Evolutionary conservation across 2,888 invertebrate genomes (phyloP).

Genomic region (Galerucella pusilla): DNA sequence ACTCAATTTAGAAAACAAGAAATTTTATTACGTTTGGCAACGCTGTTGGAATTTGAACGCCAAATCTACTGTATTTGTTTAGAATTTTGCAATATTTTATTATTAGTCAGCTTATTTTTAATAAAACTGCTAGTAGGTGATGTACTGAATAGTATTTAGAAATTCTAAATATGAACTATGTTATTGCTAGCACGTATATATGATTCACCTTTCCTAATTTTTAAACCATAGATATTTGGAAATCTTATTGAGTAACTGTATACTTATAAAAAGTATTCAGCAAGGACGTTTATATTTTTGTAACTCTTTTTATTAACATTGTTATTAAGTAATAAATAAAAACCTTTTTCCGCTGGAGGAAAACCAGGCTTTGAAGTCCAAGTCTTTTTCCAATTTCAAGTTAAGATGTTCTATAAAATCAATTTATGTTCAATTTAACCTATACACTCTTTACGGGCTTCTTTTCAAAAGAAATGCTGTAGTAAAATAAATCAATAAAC

Average conservation of each 20-base stretch:
- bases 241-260: constrained; percentile 20
- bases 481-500: constrained; percentile 55
- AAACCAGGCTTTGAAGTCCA: too few relatives aligned
- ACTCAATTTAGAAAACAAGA: too few relatives aligned
- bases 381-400: too few relatives aligned
- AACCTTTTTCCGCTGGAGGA: too few relatives aligned
- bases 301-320: constrained; percentile 60
- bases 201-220: constrained; percentile 11
- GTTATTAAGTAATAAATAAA: too few relatives aligned
- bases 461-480: neutral
- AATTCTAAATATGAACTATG: neutral
- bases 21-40: too few relatives aligned
- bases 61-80: neutral
- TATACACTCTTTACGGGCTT: neutral
- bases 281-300: constrained; percentile 33
- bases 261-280: constrained; percentile 11
- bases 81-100: neutral
- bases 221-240: constrained; percentile 20
- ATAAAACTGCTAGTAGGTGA: too few relatives aligned
- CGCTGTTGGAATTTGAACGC: too few relatives aligned
- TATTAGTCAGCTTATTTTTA: too few relatives aligned
- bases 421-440: neutral
- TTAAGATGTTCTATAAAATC: too few relatives aligned
- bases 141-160: neutral
- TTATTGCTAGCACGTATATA: constrained; percentile 13